These are phyloP conservation scores for Lingula anatina DNA, from an alignment of 2,888 invertebrate species.

Conservation along the genomic window DNA sequence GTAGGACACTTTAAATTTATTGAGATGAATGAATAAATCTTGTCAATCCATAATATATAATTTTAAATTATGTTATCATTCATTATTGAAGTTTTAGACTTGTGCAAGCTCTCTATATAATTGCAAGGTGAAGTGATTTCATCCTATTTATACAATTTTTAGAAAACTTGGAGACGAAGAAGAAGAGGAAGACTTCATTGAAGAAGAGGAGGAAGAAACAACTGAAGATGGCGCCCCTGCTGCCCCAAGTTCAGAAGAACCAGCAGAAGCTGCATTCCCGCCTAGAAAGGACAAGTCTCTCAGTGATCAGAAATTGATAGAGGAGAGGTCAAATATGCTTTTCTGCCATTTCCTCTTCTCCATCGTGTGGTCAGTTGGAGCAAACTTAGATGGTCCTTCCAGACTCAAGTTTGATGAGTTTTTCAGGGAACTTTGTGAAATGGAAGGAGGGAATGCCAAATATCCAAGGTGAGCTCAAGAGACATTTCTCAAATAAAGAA, in stretches of 20 bases:
- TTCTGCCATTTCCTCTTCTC: conserved; percentile 48
- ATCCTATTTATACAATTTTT: no score
- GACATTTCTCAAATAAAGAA: no score
- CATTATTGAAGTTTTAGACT: no score
- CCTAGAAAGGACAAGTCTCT: conserved; percentile 16
- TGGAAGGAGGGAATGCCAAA: conserved; percentile 41
- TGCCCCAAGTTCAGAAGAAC: conserved; percentile 6
- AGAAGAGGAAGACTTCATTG: conserved; percentile 35
- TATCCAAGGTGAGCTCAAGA: conserved; percentile 42
- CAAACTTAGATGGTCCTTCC: conserved; percentile 40
- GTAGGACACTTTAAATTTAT: no score
- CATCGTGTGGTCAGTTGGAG: conserved; percentile 49
- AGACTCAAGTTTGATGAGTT: conserved; percentile 49
- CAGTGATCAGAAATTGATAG: conserved; percentile 39
- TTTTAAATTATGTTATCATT: no score
- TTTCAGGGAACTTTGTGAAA: conserved; percentile 39
- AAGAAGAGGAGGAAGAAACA: conserved; percentile 26
- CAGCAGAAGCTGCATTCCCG: conserved; percentile 8
- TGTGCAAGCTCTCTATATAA: no score
- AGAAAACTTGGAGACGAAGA: conserved; percentile 36
- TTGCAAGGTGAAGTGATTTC: no score
- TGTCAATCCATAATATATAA: no score
- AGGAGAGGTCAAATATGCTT: conserved; percentile 45
- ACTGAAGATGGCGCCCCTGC: conserved; percentile 14
- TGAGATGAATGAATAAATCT: no score